These are phyloP conservation scores for Sphaerophoria rueppellii DNA, from an alignment of 2,888 invertebrate genomes.

Conservation along the genomic window DNA sequence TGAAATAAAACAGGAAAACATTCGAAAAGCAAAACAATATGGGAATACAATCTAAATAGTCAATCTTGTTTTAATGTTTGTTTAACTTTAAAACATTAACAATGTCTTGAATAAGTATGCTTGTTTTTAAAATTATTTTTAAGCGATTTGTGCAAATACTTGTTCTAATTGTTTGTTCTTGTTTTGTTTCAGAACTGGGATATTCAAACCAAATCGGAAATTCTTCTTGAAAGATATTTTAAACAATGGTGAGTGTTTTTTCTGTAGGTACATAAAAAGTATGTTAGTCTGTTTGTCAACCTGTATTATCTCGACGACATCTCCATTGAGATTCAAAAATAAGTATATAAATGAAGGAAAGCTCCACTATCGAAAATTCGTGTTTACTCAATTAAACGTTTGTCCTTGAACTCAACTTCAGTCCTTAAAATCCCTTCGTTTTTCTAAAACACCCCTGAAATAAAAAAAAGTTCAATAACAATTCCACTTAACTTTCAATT, in stretches of 20 bases:
- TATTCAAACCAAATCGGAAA: slow-evolving; percentile 27
- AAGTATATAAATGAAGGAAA: too few species aligned
- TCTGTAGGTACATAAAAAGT: too few species aligned
- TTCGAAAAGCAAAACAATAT: not conserved
- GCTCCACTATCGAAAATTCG: too few species aligned
- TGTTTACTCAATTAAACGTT: too few species aligned
- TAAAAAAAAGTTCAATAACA: too few species aligned
- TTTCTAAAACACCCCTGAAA: too few species aligned
- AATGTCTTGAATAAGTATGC: not conserved
- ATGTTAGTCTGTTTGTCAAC: too few species aligned
- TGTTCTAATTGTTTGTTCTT: not conserved
- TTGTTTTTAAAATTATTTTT: not conserved
- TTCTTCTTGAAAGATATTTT: slow-evolving; percentile 39
- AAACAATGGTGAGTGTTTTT: slow-evolving; percentile 51
- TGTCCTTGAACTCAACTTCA: too few species aligned
- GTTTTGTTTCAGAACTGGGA: slow-evolving; percentile 45
- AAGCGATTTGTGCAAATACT: not conserved
- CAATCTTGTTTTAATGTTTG: slow-evolving; percentile 11
- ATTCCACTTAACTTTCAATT: too few species aligned
- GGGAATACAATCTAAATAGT: slow-evolving; percentile 29
- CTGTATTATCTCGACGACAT: too few species aligned
- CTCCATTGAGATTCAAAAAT: too few species aligned
- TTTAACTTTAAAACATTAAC: not conserved
- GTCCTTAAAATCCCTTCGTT: too few species aligned
- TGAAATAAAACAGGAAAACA: not conserved